Evolutionary conservation across 2,888 invertebrate species (phyloP).

Genomic region (Tetragonula carbonaria): DNA sequence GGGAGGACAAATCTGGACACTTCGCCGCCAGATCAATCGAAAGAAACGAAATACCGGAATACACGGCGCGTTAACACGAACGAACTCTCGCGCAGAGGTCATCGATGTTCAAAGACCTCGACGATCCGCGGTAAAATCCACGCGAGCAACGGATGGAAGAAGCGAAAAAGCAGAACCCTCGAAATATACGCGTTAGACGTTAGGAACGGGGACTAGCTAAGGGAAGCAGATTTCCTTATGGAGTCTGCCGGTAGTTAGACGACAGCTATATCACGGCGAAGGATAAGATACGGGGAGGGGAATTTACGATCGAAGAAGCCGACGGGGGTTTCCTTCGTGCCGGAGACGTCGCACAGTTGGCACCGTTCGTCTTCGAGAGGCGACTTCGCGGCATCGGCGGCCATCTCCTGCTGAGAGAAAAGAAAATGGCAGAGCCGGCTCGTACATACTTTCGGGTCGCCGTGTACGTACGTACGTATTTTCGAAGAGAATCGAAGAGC

Average conservation of each 20-base stretch:
- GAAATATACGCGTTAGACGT: not conserved
- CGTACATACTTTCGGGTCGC: slow-evolving; percentile 50
- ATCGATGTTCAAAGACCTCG: not conserved
- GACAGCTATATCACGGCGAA: slow-evolving; percentile 8
- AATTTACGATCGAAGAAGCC: slow-evolving; percentile 44
- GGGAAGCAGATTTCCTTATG: slow-evolving; percentile 37
- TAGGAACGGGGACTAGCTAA: not conserved
- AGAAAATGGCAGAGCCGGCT: slow-evolving; percentile 34
- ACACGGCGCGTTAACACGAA: not conserved
- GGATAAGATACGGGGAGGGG: slow-evolving; percentile 19
- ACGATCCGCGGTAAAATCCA: not conserved
- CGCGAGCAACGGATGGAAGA: not conserved
- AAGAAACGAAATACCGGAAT: not conserved
- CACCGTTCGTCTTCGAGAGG: slow-evolving; percentile 14
- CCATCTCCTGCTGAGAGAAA: slow-evolving; percentile 46
- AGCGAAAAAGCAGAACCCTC: not conserved
- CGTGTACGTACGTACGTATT: slow-evolving; percentile 54
- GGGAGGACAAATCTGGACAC: too few relatives aligned
- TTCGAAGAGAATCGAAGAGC: slow-evolving; percentile 29
- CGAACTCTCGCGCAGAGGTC: not conserved
- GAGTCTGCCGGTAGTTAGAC: slow-evolving; percentile 30
- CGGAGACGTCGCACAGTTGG: slow-evolving; percentile 43
- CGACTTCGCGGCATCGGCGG: slow-evolving; percentile 32
- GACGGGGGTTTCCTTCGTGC: slow-evolving; percentile 16
- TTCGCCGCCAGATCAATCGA: not conserved